Conservation (phyloP, 2,888 invertebrate species). For the Macrostomum cliftonense region DNA sequence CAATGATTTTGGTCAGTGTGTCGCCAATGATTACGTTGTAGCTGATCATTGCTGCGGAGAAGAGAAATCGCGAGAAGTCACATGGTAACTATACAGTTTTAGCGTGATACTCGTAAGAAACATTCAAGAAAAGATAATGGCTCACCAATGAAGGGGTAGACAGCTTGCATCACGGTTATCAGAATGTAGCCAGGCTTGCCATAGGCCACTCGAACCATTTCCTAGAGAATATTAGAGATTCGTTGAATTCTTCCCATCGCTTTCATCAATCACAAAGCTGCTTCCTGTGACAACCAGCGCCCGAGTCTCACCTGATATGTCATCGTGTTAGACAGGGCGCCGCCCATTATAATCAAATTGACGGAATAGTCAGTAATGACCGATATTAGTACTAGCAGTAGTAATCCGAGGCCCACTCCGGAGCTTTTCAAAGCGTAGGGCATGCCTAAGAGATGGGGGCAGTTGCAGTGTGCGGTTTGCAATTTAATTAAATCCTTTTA, state of each 20-base stretch:
- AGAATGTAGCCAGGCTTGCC: slow-evolving; percentile 59
- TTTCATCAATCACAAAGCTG: background rate
- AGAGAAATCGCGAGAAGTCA: background rate
- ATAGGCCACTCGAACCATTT: slow-evolving; percentile 58
- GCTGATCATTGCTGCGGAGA: slow-evolving; percentile 58
- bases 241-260: background rate
- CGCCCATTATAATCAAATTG: slow-evolving; percentile 55
- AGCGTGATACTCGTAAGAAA: too few species aligned
- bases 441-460: slow-evolving; percentile 21
- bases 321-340: slow-evolving; percentile 55
- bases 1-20: slow-evolving; percentile 59
- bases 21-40: slow-evolving; percentile 71
- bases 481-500: too few species aligned
- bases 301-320: slow-evolving; percentile 47
- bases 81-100: too few species aligned
- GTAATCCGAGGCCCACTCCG: slow-evolving; percentile 53
- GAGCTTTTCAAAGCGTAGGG: slow-evolving; percentile 56
- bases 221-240: slow-evolving; percentile 19
- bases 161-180: slow-evolving; percentile 55
- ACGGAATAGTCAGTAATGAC: slow-evolving; percentile 51
- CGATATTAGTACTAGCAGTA: background rate
- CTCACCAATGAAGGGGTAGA: slow-evolving; percentile 64
- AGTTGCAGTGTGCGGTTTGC: too few species aligned
- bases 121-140: too few species aligned
- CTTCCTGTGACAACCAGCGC: background rate